Conservation (phyloP, 2,113 vertebrate species). For the Delphinapterus leucas region DNA sequence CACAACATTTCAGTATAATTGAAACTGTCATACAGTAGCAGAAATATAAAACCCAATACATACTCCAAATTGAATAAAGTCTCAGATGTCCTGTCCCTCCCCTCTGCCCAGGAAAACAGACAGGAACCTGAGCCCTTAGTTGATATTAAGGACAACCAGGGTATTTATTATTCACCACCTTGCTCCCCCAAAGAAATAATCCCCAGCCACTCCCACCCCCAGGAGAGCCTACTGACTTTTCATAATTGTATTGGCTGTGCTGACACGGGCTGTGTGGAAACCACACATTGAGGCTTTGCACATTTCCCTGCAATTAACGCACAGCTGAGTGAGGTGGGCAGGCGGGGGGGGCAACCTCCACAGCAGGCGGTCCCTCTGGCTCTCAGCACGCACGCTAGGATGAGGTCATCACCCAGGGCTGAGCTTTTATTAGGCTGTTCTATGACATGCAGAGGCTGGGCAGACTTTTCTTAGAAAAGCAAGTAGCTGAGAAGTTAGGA, state of each 20-base stretch:
- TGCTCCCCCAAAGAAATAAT: not conserved
- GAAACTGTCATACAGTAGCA: not conserved
- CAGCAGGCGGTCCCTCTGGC: not conserved
- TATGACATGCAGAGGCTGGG: not conserved
- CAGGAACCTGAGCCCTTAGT: not conserved
- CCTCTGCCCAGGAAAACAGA: not conserved
- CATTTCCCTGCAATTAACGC: conserved; percentile 16
- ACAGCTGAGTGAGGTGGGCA: not conserved
- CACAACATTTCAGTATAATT: not conserved
- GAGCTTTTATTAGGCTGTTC: not conserved
- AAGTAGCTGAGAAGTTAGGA: not conserved
- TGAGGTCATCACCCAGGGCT: not conserved
- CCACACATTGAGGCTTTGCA: not conserved
- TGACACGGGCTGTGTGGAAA: not conserved
- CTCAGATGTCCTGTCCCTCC: not conserved
- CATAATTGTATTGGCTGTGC: conserved; percentile 23
- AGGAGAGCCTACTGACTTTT: not conserved
- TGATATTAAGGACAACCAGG: not conserved
- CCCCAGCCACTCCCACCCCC: not conserved
- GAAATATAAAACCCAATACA: not conserved
- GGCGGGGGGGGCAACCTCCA: rapidly evolving
- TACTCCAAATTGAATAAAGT: not conserved
- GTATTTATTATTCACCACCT: not conserved
- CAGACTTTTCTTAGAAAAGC: not conserved
- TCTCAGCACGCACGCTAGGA: not conserved